phyloP scores from a whole-genome alignment of 2,113 vertebrate species.

The Chamaea fasciata region DNA sequence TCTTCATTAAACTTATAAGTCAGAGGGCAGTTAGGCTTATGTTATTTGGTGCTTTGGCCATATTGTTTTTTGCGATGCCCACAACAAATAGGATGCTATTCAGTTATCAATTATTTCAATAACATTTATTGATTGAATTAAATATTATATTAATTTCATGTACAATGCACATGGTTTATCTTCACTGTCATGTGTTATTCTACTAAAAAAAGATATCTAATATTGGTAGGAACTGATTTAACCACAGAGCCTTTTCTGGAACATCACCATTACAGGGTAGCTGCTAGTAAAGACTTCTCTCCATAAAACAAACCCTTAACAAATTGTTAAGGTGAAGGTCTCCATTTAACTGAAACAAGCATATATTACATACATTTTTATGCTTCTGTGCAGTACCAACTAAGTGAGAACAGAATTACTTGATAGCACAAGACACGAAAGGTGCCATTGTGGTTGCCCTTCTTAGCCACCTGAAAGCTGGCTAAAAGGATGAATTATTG shows the following conservation, averaged over 20 bases:
- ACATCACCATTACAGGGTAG: not conserved
- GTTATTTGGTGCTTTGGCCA: not conserved
- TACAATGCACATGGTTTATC: not conserved
- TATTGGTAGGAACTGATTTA: not conserved
- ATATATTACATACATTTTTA: not conserved
- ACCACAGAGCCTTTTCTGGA: not conserved
- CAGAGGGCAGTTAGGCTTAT: not conserved
- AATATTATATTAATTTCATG: not conserved
- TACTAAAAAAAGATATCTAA: not conserved
- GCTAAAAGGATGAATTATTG: not conserved
- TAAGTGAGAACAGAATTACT: not conserved
- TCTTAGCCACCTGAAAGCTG: not conserved
- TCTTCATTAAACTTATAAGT: not conserved
- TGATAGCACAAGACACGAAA: not conserved
- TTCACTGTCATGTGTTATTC: not conserved
- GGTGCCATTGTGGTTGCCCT: not conserved
- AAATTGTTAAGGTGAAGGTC: not conserved
- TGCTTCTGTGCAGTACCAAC: not conserved
- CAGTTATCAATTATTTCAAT: not conserved
- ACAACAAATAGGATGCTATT: not conserved
- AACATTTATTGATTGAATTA: not conserved
- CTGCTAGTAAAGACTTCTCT: not conserved
- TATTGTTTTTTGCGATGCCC: not conserved
- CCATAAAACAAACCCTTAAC: not conserved
- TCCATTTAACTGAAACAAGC: not conserved